These are phyloP conservation scores for Propithecus deckenii DNA, from an alignment of 2,797 vertebrate genomes.

Conservation along the genomic window DNA sequence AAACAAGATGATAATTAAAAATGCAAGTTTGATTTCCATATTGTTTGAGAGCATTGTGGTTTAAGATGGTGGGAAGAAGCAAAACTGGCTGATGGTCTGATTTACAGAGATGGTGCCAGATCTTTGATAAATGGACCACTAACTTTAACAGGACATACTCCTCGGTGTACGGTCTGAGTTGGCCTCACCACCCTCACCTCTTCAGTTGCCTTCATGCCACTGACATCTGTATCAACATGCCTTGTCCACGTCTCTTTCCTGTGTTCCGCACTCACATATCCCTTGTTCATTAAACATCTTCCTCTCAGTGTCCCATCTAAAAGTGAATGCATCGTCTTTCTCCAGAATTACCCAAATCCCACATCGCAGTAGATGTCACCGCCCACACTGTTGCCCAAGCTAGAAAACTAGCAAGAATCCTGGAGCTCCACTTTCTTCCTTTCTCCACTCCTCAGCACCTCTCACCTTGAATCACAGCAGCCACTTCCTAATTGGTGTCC, in stretches of 20 bases:
- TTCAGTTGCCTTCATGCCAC: not conserved
- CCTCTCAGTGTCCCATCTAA: not conserved
- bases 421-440: not conserved
- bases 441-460: not conserved
- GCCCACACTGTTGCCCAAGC: not conserved
- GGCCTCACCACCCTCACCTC: not conserved
- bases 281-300: not conserved
- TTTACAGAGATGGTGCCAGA: not conserved
- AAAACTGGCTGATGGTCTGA: not conserved
- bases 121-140: not conserved
- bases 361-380: not conserved
- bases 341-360: not conserved
- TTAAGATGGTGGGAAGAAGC: not conserved
- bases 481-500: not conserved
- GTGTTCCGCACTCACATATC: not conserved
- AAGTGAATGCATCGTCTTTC: not conserved
- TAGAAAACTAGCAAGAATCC: not conserved
- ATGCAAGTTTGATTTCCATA: not conserved
- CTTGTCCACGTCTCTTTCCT: not conserved
- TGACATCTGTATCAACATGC: not conserved
- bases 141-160: not conserved
- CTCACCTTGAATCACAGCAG: not conserved
- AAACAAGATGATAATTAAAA: not conserved
- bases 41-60: not conserved
- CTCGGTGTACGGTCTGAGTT: not conserved